Base-by-base conservation (phyloP, 2,888 invertebrate species). In the Camponotus fellah region DNA sequence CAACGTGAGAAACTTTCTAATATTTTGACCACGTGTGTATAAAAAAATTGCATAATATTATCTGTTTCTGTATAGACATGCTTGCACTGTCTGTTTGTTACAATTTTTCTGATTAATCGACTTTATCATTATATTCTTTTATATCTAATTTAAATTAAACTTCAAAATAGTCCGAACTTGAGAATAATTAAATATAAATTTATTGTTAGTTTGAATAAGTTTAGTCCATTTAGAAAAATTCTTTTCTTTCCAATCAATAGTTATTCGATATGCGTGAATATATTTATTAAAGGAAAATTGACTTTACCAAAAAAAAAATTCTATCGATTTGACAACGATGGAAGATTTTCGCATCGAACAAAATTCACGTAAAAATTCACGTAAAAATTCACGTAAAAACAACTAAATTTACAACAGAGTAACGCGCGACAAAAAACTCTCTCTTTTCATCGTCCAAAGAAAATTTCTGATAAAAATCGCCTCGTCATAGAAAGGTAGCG, bases 11-110 rank as follows among this genome's bases (percentile, higher is more conserved):
- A 53, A 26, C 85, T 53, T 53, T 53, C 17, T 66, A 72, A 80
- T 87, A 84, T 85, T 85, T 85, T 68, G 85, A 89, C 75, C 84
- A 82, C 83, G 74, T 84, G 85, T 83, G 62, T 40, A 6, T 5
- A 8, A 21, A 9, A 2, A n/a, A 77, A 85, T 88, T 89, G 71
- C 49, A 81, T 77, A 88, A 88, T 14, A 43, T 9, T 62, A 26
- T 46, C 32, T 34, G 46, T 46, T 64, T 75, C 21, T 34, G 43
- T 75, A 72, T 68, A 80, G 76, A 76, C 77, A 76, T 53, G 82
- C 69, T 43, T 81, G 49, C 64, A 69, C 68, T 60, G 46, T 64
- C 46, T 64, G 43, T n/a, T n/a, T 32, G 21, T 75, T 64, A 9
- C 21, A 10, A 64, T n/a, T 64, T 64, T 21, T 75, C 43, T 40